Conservation (phyloP, 2,797 vertebrate genomes). For the Zonotrichia albicollis region DNA sequence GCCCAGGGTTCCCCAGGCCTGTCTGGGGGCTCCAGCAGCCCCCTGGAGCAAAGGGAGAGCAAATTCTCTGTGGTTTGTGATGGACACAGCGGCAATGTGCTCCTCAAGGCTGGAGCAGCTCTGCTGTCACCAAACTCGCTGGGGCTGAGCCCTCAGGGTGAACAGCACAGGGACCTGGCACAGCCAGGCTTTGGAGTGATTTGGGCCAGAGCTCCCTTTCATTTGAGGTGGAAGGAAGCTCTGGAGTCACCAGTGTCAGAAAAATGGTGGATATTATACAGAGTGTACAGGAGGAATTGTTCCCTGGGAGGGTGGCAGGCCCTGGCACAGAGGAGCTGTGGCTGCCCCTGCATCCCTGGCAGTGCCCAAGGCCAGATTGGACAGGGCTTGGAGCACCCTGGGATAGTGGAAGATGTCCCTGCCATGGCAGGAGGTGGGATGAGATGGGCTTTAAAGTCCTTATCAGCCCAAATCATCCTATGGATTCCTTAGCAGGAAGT, state of each 20-base stretch:
- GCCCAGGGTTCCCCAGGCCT: background rate
- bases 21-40: background rate
- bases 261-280: background rate
- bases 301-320: background rate
- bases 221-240: background rate
- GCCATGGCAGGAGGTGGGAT: background rate
- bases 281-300: background rate
- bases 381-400: rapidly evolving
- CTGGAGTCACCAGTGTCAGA: background rate
- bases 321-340: background rate
- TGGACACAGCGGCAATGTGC: background rate
- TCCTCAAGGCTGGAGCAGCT: background rate
- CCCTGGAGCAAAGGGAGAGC: background rate
- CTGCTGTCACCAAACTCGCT: background rate
- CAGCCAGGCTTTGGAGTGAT: background rate
- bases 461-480: background rate
- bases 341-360: background rate
- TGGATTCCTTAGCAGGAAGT: background rate
- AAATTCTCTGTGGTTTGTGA: background rate
- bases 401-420: rapidly evolving
- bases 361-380: background rate
- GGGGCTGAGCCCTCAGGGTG: rapidly evolving
- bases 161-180: rapidly evolving
- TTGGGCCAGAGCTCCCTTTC: background rate
- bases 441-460: background rate